Percentiles rank a stretch among this genome's conserved stretches.
Conservation (phyloP, 2,888 invertebrate genomes). For the Pyrochroa serraticornis region DNA sequence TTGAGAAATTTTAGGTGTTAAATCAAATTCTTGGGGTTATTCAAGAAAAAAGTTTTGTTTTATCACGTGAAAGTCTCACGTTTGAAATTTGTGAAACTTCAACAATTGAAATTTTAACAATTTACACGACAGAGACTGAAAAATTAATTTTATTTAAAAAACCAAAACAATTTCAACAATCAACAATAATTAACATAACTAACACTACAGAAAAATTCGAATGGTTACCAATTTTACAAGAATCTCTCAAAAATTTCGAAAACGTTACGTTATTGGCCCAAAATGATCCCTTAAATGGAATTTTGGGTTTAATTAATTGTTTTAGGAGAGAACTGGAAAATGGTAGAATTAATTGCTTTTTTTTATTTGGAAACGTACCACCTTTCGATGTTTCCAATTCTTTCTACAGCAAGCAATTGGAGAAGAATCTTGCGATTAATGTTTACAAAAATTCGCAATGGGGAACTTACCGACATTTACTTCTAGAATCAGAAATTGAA, state of each 20-base stretch:
- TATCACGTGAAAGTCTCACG: slow-evolving; percentile 4
- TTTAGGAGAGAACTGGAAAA: slow-evolving; percentile 66
- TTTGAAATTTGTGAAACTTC: neutral
- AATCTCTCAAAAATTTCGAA: slow-evolving; percentile 41
- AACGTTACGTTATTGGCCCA: slow-evolving; percentile 67
- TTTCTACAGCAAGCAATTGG: slow-evolving; percentile 70
- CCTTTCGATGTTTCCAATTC: slow-evolving; percentile 62
- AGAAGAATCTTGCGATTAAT: slow-evolving; percentile 80
- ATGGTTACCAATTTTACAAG: slow-evolving; percentile 62
- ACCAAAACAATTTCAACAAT: slow-evolving; percentile 49
- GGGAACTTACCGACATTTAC: slow-evolving; percentile 82
- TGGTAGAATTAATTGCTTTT: slow-evolving; percentile 57
- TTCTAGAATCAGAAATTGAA: slow-evolving; percentile 62
- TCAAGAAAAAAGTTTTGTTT: slow-evolving; percentile 1
- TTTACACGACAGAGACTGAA: slow-evolving; percentile 1
- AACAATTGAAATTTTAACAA: neutral
- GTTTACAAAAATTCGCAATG: slow-evolving; percentile 67
- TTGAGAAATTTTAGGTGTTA: neutral
- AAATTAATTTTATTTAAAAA: slow-evolving; percentile 10
- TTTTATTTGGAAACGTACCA: slow-evolving; percentile 70
- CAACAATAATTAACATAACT: slow-evolving; percentile 60
- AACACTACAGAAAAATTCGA: slow-evolving; percentile 56
- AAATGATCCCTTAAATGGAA: slow-evolving; percentile 74
- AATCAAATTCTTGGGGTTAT: neutral
- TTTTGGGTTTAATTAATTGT: slow-evolving; percentile 79